Conservation (phyloP, 2,113 vertebrate species). For the Neofelis nebulosa region DNA sequence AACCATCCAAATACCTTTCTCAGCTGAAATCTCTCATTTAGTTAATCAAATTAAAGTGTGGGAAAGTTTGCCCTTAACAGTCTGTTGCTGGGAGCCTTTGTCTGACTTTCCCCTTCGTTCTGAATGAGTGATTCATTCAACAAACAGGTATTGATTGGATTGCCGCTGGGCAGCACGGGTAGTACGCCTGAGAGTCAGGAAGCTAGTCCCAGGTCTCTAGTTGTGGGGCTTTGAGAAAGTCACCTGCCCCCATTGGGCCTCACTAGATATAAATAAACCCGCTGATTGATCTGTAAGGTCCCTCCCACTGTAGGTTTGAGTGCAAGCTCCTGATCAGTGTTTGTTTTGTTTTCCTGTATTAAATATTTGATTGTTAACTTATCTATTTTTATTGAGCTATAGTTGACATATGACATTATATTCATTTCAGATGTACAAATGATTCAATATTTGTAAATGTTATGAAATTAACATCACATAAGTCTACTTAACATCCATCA, state of each 20-base stretch:
- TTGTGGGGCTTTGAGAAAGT: not conserved
- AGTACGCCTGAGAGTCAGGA: not conserved
- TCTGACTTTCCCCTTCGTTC: not conserved
- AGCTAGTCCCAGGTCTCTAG: not conserved
- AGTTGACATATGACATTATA: not conserved
- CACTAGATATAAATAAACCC: not conserved
- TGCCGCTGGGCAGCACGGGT: not conserved
- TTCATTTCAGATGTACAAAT: not conserved
- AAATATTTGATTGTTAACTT: not conserved
- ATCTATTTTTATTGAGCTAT: not conserved
- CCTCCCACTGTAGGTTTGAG: not conserved
- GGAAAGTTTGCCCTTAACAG: not conserved
- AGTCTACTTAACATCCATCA: not conserved
- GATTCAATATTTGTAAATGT: not conserved
- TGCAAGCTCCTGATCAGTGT: not conserved
- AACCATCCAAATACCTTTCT: not conserved
- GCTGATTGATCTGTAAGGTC: not conserved
- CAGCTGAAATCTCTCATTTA: conserved; percentile 7
- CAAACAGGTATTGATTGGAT: not conserved
- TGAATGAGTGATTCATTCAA: conserved; percentile 1
- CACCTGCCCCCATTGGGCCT: not conserved
- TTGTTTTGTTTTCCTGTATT: not conserved
- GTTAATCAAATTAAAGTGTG: conserved; percentile 23
- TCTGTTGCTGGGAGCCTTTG: not conserved
- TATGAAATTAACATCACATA: not conserved